These are phyloP conservation scores for Dreissena polymorpha DNA, from an alignment of 1,140 invertebrate species.

Conservation along the genomic window DNA sequence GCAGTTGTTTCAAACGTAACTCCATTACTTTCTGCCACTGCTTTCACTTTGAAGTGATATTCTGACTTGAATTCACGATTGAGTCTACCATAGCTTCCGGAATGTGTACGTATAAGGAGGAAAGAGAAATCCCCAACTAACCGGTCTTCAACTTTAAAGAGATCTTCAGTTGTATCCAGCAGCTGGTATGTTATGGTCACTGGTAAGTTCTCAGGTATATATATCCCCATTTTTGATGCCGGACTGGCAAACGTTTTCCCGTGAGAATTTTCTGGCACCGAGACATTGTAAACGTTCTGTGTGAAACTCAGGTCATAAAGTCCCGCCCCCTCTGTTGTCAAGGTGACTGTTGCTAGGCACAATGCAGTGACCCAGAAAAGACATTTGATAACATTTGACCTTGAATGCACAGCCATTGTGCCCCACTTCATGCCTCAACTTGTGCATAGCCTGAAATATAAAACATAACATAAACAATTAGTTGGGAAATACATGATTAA, in stretches of 20 bases:
- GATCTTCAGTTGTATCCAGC: slow-evolving; percentile 91
- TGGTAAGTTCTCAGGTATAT: slow-evolving; percentile 73
- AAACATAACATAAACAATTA: too few species aligned
- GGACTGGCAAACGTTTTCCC: slow-evolving; percentile 89
- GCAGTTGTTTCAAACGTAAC: slow-evolving; percentile 85
- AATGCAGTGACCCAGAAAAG: too few species aligned
- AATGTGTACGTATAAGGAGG: slow-evolving; percentile 91
- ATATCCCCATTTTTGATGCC: slow-evolving; percentile 85
- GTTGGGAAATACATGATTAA: too few species aligned
- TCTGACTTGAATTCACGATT: slow-evolving; percentile 94
- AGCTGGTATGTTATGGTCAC: slow-evolving; percentile 86
- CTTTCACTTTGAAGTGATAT: too few species aligned
- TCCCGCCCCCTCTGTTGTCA: too few species aligned
- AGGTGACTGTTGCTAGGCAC: too few species aligned
- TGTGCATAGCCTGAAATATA: too few species aligned
- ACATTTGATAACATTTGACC: slow-evolving; percentile 89
- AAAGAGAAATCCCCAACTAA: too few species aligned
- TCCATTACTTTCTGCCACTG: slow-evolving; percentile 82
- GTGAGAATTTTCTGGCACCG: slow-evolving; percentile 94
- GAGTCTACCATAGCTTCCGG: slow-evolving; percentile 90
- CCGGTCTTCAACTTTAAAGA: slow-evolving; percentile 95
- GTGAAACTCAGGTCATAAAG: too few species aligned
- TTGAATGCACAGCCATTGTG: too few species aligned
- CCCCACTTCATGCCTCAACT: too few species aligned
- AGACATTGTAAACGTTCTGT: too few species aligned